These are phyloP conservation scores for Drosophila macrospina DNA, from an alignment of 2,888 invertebrate genomes.

Conservation along the genomic window DNA sequence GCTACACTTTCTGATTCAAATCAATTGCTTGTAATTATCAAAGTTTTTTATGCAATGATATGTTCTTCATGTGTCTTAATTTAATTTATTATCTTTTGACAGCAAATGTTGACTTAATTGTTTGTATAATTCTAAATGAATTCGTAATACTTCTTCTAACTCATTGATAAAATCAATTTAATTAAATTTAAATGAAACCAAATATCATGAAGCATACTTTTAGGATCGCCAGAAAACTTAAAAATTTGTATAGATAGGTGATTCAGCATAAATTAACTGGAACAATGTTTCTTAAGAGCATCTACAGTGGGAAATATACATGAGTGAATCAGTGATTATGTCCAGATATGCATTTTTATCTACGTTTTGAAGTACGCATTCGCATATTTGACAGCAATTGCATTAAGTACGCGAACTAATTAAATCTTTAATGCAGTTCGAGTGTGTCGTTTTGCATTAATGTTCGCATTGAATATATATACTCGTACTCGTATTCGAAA, in stretches of 20 bases:
- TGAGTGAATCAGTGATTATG: background rate
- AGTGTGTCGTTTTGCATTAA: constrained; percentile 55
- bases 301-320: background rate
- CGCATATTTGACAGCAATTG: constrained; percentile 3
- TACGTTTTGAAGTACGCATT: constrained; percentile 1
- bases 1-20: no score
- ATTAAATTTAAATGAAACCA: no score
- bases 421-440: constrained; percentile 77
- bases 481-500: constrained; percentile 21
- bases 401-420: constrained; percentile 56
- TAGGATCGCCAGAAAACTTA: background rate
- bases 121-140: no score
- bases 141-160: no score
- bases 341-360: background rate
- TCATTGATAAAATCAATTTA: no score
- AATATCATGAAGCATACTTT: background rate
- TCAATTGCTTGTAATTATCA: no score
- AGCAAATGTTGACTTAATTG: no score
- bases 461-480: constrained; percentile 38
- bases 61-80: no score
- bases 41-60: no score
- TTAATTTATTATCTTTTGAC: no score
- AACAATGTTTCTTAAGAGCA: background rate
- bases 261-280: no score
- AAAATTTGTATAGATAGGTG: no score